Base-by-base conservation (phyloP, 1,140 invertebrate genomes). In the Microplitis demolitor region DNA sequence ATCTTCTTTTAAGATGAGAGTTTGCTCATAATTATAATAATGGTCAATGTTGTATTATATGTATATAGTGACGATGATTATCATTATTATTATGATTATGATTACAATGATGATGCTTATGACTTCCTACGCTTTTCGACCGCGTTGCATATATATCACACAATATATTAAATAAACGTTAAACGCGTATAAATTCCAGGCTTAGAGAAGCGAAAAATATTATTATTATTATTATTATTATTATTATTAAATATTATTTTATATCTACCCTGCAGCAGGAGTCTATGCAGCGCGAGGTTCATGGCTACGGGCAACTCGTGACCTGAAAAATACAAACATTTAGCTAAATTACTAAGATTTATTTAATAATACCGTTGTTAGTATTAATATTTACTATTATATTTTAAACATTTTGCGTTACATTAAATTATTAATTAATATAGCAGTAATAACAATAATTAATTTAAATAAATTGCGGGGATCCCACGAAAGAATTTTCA, bases 201-300 rank as follows among this genome's bases (percentile, higher is more conserved):
- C n/a, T 56, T 24, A 13, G 5, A 24, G 3, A 16, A 24, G 24
- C 24, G 24, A 24, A 24, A 24, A 24, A 0, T 24, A 24, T 2
- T 24, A 24, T n/a, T n/a, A n/a, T 62, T 62, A 24, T 33, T 16
- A 11, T 69, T 1, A 8, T 34, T 61, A 33, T 66, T 1, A 45
- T 60, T 13, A 16, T 11, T 24, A 39, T 45, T 31, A 56, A 53
- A 16, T 24, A 24, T 24, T 24, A 1, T 11, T 34, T 64, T 39
- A 33, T 51, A 76, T 82, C 80, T 80, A 87, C 86, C 84, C 78
- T 86, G 86, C 76, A 87, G 79, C 78, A 87, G 81, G 80, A 87
- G 81, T 86, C 83, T 85, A 85, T 87, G 85, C 84, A 87, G 83
- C 84, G 82, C 85, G 83, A 87, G 85, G 86, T 87, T 87, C 86